Percentiles rank a stretch among this genome's conserved stretches.
Evolutionary conservation across 2,888 invertebrate species (phyloP).

Genomic region (Furcula furcula): DNA sequence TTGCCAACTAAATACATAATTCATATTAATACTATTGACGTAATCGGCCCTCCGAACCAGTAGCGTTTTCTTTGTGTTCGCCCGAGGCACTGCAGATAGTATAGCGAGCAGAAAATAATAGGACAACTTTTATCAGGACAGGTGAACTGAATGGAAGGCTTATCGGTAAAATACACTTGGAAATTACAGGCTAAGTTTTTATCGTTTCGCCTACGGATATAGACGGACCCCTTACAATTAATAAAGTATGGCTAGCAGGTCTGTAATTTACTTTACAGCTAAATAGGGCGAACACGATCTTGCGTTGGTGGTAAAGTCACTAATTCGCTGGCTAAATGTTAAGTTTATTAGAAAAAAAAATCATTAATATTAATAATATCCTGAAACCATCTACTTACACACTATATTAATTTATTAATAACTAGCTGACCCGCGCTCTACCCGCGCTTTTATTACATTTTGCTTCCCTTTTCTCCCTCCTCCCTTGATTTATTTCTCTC

Average conservation of each 20-base stretch:
- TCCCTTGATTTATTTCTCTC: no score
- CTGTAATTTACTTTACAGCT: no score
- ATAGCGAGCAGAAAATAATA: slow-evolving; percentile 56
- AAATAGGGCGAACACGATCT: no score
- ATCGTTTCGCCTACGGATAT: slow-evolving; percentile 53
- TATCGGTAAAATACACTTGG: slow-evolving; percentile 57
- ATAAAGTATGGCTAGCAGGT: slow-evolving; percentile 20
- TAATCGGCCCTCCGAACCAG: slow-evolving; percentile 33
- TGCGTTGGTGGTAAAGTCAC: no score
- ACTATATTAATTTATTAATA: no score
- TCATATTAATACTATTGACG: slow-evolving; percentile 55
- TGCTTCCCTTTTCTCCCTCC: no score
- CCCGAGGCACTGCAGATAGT: slow-evolving; percentile 35
- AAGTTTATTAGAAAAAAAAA: no score
- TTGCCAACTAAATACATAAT: slow-evolving; percentile 71
- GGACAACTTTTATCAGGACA: slow-evolving; percentile 68
- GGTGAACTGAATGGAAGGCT: slow-evolving; percentile 45
- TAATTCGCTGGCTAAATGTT: no score
- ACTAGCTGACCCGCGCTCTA: no score
- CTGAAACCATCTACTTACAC: no score
- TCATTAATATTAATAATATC: no score
- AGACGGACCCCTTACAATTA: slow-evolving; percentile 43
- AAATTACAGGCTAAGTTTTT: slow-evolving; percentile 67
- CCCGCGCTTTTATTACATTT: no score
- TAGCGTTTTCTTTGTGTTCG: slow-evolving; percentile 37